Evolutionary conservation across 2,113 vertebrate genomes (phyloP).

Genomic region (Struthidea cinerea): DNA sequence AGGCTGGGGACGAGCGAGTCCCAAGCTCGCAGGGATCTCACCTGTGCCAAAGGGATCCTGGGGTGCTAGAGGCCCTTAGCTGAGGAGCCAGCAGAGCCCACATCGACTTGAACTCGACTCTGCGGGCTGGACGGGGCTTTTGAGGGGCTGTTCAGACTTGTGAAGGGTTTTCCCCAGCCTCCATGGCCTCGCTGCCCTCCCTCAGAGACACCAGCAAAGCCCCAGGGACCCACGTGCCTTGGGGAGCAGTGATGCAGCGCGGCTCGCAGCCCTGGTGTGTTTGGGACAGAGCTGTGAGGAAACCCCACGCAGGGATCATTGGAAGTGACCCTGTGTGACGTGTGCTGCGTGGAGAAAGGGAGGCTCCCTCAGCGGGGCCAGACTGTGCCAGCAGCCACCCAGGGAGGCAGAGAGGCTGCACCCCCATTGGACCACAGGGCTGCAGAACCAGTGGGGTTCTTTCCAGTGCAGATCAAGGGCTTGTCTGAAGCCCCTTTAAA

Average conservation of each 20-base stretch:
- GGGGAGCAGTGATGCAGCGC: background rate
- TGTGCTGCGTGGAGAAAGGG: accelerated
- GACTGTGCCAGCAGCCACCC: background rate
- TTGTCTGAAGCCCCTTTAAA: background rate
- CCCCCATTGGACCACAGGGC: background rate
- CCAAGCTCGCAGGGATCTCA: background rate
- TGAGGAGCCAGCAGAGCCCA: background rate
- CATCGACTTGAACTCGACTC: accelerated
- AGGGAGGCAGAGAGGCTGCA: background rate
- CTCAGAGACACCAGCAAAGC: background rate
- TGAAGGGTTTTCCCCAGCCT: background rate
- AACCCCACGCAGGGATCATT: accelerated
- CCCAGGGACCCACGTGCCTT: background rate
- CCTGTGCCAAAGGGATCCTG: accelerated
- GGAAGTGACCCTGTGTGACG: background rate
- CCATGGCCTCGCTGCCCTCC: background rate
- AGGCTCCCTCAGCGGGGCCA: background rate
- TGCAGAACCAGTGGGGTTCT: background rate
- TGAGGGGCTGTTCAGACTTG: background rate
- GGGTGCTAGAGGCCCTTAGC: background rate
- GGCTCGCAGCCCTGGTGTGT: accelerated
- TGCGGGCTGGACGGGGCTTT: background rate
- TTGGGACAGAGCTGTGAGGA: background rate
- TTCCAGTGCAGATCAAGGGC: background rate
- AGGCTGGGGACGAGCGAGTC: accelerated